Percentiles rank a stretch among this genome's conserved stretches.
Conservation (phyloP, 1,140 invertebrate genomes). For the Drosophila seguyi region DNA sequence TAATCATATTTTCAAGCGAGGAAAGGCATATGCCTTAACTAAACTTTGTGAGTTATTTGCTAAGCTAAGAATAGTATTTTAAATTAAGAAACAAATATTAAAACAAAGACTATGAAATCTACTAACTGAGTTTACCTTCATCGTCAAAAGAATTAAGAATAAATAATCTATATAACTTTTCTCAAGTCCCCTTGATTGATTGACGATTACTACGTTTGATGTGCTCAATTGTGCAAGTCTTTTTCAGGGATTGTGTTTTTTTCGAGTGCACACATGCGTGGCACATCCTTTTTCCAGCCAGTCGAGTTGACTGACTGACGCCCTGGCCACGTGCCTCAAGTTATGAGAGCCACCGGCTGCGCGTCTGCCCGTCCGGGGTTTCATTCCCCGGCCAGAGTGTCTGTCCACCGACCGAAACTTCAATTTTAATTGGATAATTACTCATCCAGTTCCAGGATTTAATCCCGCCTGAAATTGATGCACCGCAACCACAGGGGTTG, state of each 20-base stretch:
- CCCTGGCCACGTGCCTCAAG: slow-evolving; percentile 53
- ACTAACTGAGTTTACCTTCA: background rate
- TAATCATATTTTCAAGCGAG: background rate
- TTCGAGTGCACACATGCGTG: slow-evolving; percentile 21
- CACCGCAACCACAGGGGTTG: slow-evolving; percentile 15
- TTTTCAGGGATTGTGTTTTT: background rate
- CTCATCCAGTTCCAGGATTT: slow-evolving; percentile 67
- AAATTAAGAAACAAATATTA: background rate
- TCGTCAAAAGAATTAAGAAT: background rate
- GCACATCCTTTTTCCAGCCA: slow-evolving; percentile 39
- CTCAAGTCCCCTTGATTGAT: background rate
- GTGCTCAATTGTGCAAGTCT: slow-evolving; percentile 5
- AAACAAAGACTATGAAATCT: background rate
- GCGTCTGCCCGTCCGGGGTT: slow-evolving; percentile 7
- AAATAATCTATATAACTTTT: background rate
- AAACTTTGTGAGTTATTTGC: background rate
- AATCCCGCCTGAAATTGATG: slow-evolving; percentile 62
- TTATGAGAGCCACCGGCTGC: slow-evolving; percentile 19
- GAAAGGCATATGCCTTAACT: no score
- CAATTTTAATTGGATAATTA: slow-evolving; percentile 80
- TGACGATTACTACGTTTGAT: background rate
- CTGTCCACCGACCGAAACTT: slow-evolving; percentile 46
- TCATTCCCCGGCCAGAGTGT: slow-evolving; percentile 5
- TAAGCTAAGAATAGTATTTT: background rate
- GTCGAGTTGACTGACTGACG: slow-evolving; percentile 50